These are phyloP conservation scores for Parazoanthus darwini DNA, from an alignment of 92 coral and sea anemone genomes.

Conservation along the genomic window DNA sequence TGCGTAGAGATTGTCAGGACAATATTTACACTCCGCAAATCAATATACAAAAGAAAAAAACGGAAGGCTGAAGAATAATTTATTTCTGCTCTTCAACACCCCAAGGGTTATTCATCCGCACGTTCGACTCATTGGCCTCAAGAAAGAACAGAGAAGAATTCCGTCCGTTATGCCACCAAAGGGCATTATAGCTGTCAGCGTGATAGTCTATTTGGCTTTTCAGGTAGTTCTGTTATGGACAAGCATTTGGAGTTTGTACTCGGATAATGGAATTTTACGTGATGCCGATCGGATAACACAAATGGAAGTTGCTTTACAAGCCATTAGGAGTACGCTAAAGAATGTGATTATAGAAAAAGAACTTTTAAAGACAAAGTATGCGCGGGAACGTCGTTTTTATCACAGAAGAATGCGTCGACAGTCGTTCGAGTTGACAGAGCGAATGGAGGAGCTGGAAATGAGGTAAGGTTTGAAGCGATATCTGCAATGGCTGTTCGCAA, in stretches of 20 bases:
- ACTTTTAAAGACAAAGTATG: background rate
- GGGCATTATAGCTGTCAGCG: background rate
- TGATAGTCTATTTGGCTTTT: background rate
- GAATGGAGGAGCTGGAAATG: background rate
- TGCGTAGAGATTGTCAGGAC: constrained; percentile 6
- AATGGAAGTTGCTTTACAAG: constrained; percentile 26
- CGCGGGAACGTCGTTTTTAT: constrained; percentile 9
- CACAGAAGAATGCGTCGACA: constrained; percentile 23
- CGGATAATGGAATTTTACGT: background rate
- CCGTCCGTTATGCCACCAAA: background rate
- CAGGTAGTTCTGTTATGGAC: constrained; percentile 5
- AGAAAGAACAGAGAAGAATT: background rate
- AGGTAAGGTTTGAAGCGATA: background rate
- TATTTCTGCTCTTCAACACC: background rate
- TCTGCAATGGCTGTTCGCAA: background rate
- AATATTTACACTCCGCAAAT: background rate
- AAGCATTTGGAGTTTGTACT: background rate
- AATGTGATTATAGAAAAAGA: constrained; percentile 8
- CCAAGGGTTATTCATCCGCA: background rate
- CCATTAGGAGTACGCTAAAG: background rate
- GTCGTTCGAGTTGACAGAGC: background rate
- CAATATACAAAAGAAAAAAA: background rate
- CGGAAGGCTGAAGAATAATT: background rate
- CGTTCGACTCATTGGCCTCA: too few species aligned
- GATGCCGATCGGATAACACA: constrained; percentile 11